Base-by-base conservation (phyloP, 2,888 invertebrate species). In the Drosophila melanosoma region DNA sequence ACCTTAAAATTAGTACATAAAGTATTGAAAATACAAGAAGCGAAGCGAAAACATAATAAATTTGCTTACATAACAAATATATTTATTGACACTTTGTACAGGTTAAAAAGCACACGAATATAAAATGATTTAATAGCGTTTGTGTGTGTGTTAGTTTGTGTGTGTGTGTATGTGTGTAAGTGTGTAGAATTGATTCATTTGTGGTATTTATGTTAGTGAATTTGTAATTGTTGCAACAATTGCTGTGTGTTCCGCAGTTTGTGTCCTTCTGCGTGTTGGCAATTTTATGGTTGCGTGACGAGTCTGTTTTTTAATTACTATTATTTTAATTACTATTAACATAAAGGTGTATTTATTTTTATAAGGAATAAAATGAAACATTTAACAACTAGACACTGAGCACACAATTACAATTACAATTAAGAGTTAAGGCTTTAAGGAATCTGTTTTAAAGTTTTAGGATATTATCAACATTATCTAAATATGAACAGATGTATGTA, bases 11-110 rank as follows among this genome's bases (percentile, higher is more conserved):
- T 53, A 62, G 20, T 56, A 64, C 40, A 53, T 20, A 57, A 45
- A 60, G 36, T 42, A 49, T 40, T 35, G 23, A 69, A 74, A 69
- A 69, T 76, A 73, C 87, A 84, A 53, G 58, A 64, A 61, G 71
- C 78, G 68, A 77, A 69, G 53, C 56, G 15, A 52, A 53, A 66
- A 45, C 40, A 56, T 76, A 52, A 49, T 23, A 56, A 68, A 29
- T 45, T 63, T 60, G 56, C 6, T 69, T 74, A 51, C 56, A 66
- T 57, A 76, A 32, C 59, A 68, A 76, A 68, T 56, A 73, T 62
- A 42, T 69, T 73, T 73, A 59, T 68, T 23, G 48, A 77, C 52
- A 76, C 32, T 71, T 67, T 67, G 36, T 77, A 77, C 78, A 60
- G 58, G 61, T 49, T 62, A 59, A 20, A 42, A 51, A 49, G 64